Conservation (phyloP, 2,888 invertebrate species). For the Willowsia nigromaculata region DNA sequence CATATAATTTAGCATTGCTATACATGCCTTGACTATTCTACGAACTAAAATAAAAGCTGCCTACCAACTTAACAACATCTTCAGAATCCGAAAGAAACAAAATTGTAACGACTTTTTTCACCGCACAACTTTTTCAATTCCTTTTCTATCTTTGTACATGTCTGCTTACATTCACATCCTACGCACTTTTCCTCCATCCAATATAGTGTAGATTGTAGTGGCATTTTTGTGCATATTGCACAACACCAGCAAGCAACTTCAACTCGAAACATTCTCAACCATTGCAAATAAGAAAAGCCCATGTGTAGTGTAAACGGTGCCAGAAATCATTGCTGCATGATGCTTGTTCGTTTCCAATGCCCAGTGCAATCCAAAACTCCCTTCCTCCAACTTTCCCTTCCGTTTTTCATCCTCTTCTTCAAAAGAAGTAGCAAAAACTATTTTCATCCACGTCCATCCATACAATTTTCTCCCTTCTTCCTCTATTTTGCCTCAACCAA, state of each 20-base stretch:
- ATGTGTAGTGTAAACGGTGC: background rate
- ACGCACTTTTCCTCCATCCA: background rate
- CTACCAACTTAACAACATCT: too few relatives aligned
- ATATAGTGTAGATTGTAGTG: background rate
- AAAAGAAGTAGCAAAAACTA: background rate
- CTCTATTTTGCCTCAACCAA: background rate
- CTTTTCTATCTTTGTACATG: background rate
- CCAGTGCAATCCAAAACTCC: background rate
- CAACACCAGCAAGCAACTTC: background rate
- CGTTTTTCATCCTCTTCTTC: background rate
- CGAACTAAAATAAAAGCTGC: too few relatives aligned
- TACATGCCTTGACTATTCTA: too few relatives aligned
- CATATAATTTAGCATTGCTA: too few relatives aligned
- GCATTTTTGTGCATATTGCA: background rate
- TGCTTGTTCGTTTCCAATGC: background rate
- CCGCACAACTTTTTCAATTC: background rate
- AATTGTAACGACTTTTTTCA: background rate
- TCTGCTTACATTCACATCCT: background rate
- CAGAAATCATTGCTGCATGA: background rate
- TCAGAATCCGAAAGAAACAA: too few relatives aligned
- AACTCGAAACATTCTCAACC: too few relatives aligned
- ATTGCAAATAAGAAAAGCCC: background rate
- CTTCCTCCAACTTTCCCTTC: slow-evolving; percentile 2
- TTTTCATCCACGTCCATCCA: background rate
- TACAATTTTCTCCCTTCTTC: background rate